Conservation (phyloP, 2,797 vertebrate genomes). For the Alectoris magna region DNA sequence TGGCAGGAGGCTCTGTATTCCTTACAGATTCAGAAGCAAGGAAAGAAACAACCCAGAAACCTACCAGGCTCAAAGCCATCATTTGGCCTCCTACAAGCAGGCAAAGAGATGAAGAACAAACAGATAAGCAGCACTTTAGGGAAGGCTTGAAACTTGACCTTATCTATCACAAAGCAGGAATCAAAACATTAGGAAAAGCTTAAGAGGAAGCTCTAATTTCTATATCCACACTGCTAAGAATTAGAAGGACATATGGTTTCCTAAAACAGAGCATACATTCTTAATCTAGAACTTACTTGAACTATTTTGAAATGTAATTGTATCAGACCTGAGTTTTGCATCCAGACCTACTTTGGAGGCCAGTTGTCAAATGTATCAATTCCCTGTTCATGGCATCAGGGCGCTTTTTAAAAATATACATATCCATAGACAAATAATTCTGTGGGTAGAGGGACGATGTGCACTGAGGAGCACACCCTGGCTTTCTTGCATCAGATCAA, state of each 20-base stretch:
- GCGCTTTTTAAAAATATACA: not conserved
- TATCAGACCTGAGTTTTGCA: not conserved
- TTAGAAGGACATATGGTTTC: accelerated
- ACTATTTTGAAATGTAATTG: not conserved
- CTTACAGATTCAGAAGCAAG: conserved; percentile 5
- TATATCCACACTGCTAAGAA: not conserved
- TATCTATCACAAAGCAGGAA: not conserved
- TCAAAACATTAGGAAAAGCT: not conserved
- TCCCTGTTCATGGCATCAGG: not conserved
- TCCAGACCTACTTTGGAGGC: not conserved
- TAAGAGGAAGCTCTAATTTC: not conserved
- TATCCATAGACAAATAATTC: not conserved
- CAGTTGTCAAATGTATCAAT: not conserved
- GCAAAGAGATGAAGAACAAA: not conserved
- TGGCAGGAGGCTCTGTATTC: not conserved
- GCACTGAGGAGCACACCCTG: not conserved
- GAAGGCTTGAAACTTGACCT: not conserved
- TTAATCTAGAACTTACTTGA: not conserved
- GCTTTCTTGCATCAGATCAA: not conserved
- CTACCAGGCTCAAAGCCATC: not conserved
- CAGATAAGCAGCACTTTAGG: not conserved
- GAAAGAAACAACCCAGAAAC: not conserved
- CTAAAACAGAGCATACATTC: not conserved
- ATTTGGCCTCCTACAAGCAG: not conserved
- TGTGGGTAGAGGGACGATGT: not conserved